Evolutionary conservation across 2,888 invertebrate genomes (phyloP), one percentile per base, ranked within the genome.

Genomic region (Trichopoda pennipes): DNA sequence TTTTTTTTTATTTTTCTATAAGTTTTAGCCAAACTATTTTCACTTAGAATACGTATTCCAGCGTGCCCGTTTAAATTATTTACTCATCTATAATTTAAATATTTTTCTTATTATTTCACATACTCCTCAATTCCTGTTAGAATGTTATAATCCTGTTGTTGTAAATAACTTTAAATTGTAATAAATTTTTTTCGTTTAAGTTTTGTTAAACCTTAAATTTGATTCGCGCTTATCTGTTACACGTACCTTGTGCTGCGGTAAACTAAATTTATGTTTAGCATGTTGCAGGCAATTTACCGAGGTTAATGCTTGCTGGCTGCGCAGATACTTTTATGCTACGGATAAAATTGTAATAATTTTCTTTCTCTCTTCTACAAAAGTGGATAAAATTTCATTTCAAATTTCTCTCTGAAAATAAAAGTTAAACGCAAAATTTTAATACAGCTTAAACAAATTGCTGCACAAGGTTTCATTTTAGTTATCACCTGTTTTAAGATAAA

Each of bases 201-300:
- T 70, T 66, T 73, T 58, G n/a, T 55, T 32, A 44, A 32, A 49
- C 49, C 32, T 55, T 8, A 12, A 23, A n/a, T 53, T 19, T 6
- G 19, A 3, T 35, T 14, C 53, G 75, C 79, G 75, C 75, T 68
- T 61, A 47, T 82, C 69, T 75, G 82, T 79, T 72, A 79, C 79
- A 72, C 82, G 79, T 76, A 82, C 79, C 82, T 82, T 82, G 82
- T 79, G 79, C 79, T 82, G 82, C 82, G 79, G 79, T 82, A 82
- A 82, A 82, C 82, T 82, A 76, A 82, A 68, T 58, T 82, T 82
- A 82, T 79, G 79, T 79, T 82, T 72, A 79, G 51, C 75, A 79
- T 79, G 79, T 76, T 82, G 79, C 82, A 79, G 75, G 51, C 79
- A 82, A 75, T 70, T 56, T 63, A 63, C 61, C 82, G 82, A 72